Evolutionary conservation across 2,888 invertebrate genomes (phyloP), one percentile per base, ranked within the genome.

Genomic region (Rhingia rostrata): DNA sequence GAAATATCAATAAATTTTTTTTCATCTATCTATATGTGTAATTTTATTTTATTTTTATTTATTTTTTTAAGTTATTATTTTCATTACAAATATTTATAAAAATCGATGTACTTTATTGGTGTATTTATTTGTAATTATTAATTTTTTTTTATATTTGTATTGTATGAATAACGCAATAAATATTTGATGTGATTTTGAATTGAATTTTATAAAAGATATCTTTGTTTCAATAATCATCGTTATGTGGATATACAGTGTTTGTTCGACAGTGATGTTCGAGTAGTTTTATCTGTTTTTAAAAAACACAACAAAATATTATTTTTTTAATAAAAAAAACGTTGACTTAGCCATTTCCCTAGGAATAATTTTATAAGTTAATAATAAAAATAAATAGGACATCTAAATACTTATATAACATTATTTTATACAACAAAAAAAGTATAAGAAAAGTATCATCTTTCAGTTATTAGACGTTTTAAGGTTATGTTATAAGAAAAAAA

Each of bases 201-300:
- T 73, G 49, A 73, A 49, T 49, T 45, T 33, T 47, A 35, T 35
- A 47, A 45, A 2, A 49, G n/a, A 56, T 66, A 49, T 47, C 10
- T 74, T 41, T 63, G 54, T 35, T 35, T 47, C 54, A 32, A 66
- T 39, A 78, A 66, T 12, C 49, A 54, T 45, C 47, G 54, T 53
- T 61, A 43, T 75, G 66, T 80, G 80, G 84, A 84, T 84, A 84
- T 80, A 84, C 84, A 84, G 84, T 84, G 84, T 82, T 78, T 77
- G 67, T 53, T 69, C 22, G 37, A 60, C 45, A 64, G 45, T 56
- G 3, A 41, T 51, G 53, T 47, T 37, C 7, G 6, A n/a, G 22
- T 43, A 47, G 32, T 64, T 53, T 54, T 45, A 35, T 33, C 7
- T 41, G 9, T 10, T 30, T 10, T 30, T 4, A 30, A 7, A n/a